These are phyloP conservation scores for Pheucticus melanocephalus DNA, from an alignment of 2,113 vertebrate species.

Conservation along the genomic window DNA sequence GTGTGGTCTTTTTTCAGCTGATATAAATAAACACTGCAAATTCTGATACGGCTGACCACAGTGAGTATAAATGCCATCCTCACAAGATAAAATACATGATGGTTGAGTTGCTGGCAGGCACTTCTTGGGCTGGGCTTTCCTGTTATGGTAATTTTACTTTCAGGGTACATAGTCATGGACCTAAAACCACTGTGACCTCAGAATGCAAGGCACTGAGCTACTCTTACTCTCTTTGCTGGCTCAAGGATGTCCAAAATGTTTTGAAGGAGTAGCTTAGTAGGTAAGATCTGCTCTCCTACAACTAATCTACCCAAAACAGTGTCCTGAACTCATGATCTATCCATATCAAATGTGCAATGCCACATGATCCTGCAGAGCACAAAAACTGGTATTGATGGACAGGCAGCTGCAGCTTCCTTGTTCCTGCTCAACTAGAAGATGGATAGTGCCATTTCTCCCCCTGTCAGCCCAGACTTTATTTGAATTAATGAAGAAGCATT, in stretches of 20 bases:
- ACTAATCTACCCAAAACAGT: background rate
- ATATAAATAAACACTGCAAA: background rate
- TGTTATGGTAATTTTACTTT: background rate
- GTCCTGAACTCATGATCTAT: background rate
- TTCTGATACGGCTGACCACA: background rate
- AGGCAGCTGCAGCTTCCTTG: background rate
- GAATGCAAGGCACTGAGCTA: fast-evolving
- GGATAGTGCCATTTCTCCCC: background rate
- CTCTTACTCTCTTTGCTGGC: background rate
- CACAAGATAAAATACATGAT: background rate
- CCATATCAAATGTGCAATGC: background rate
- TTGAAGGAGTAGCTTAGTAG: background rate
- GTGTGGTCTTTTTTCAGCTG: slow-evolving; percentile 5
- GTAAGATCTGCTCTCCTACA: background rate
- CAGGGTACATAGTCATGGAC: background rate
- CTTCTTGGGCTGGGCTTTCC: background rate
- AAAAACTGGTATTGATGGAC: background rate
- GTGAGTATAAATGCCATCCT: background rate
- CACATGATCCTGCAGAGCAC: background rate
- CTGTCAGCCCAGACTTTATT: background rate
- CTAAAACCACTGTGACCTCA: background rate
- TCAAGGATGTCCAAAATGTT: background rate
- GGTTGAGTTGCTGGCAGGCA: background rate
- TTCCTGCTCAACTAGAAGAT: background rate
- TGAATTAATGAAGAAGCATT: background rate